These are phyloP conservation scores for Phyllostomus hastatus DNA, from an alignment of 2,113 vertebrate genomes.

Conservation along the genomic window DNA sequence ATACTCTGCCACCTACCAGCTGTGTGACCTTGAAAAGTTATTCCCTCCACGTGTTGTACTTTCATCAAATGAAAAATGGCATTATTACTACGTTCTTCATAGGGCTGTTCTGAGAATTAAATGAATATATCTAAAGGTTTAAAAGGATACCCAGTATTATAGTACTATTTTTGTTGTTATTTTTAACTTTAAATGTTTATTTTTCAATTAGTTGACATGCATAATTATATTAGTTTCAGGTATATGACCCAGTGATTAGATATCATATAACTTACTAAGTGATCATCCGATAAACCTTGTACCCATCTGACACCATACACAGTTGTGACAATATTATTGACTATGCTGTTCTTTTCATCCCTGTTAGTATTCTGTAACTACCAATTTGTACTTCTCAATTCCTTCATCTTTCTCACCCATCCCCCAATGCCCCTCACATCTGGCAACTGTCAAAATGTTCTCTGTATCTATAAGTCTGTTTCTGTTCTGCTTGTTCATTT, in stretches of 20 bases:
- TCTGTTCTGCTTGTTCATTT: no score
- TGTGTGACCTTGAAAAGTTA: background rate
- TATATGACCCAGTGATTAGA: background rate
- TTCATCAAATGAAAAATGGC: background rate
- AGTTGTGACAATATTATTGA: background rate
- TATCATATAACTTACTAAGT: background rate
- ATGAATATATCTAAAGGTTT: background rate
- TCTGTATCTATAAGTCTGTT: no score
- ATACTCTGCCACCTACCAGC: background rate
- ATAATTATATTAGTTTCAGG: background rate
- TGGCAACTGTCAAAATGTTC: no score
- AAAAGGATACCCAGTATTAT: background rate
- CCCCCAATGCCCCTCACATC: no score
- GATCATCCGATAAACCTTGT: no score
- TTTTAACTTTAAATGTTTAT: background rate
- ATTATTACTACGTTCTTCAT: background rate
- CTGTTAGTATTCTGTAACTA: no score
- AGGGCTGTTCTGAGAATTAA: background rate
- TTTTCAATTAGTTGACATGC: background rate
- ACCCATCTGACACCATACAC: no score
- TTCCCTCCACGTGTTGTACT: background rate
- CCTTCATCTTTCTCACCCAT: no score
- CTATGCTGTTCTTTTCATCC: no score
- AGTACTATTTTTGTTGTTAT: background rate
- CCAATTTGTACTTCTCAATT: no score